phyloP scores from a whole-genome alignment of 2,888 invertebrate genomes.

The Agrochola lychnidis region DNA sequence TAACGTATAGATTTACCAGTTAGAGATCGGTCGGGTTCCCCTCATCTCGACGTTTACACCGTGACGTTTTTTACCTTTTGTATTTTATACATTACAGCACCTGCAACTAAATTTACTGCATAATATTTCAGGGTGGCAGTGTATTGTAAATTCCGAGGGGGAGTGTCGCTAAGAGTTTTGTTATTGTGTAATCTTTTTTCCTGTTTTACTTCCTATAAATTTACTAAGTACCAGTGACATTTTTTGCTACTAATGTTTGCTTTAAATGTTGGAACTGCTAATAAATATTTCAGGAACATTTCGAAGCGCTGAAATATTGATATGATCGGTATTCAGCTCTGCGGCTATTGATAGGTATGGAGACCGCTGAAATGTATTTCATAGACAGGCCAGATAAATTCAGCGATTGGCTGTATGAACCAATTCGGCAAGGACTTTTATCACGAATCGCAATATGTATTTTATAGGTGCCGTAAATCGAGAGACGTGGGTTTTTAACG shows the following conservation, averaged over 20 bases:
- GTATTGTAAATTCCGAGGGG: slow-evolving; percentile 66
- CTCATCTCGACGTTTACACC: slow-evolving; percentile 67
- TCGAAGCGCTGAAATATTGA: slow-evolving; percentile 56
- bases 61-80: slow-evolving; percentile 74
- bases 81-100: slow-evolving; percentile 72
- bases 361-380: slow-evolving; percentile 62
- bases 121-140: slow-evolving; percentile 67
- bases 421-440: slow-evolving; percentile 86
- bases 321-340: slow-evolving; percentile 57
- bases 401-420: slow-evolving; percentile 81
- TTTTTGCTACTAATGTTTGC: slow-evolving; percentile 36
- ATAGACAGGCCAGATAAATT: slow-evolving; percentile 79
- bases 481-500: slow-evolving; percentile 88
- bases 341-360: slow-evolving; percentile 51
- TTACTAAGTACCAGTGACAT: slow-evolving; percentile 1
- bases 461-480: slow-evolving; percentile 89
- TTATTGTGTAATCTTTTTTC: slow-evolving; percentile 50
- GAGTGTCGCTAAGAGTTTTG: slow-evolving; percentile 50
- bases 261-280: slow-evolving; percentile 37
- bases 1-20: slow-evolving; percentile 84
- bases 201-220: slow-evolving; percentile 49
- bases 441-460: slow-evolving; percentile 90
- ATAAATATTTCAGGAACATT: slow-evolving; percentile 54
- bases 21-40: slow-evolving; percentile 79
- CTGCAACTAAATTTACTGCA: slow-evolving; percentile 69